A percentile compares a stretch with the other conserved stretches of the same genome.
These are phyloP conservation scores for Acronicta leporina DNA, from an alignment of 2,888 invertebrate species.

Conservation along the genomic window DNA sequence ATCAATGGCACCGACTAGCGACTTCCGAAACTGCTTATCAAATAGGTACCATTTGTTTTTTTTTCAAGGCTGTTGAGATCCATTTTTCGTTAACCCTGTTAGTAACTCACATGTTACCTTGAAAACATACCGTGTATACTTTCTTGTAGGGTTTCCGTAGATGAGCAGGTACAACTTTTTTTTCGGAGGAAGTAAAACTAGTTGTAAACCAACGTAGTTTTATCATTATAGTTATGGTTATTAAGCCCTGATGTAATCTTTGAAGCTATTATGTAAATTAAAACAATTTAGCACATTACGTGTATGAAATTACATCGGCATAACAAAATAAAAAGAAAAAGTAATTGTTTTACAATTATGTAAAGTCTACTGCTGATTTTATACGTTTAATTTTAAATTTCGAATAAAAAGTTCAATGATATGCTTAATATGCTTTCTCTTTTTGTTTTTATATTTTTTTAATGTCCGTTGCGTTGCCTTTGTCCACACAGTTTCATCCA, in stretches of 20 bases:
- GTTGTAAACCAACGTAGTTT: conserved; percentile 16
- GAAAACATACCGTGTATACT: conserved; percentile 13
- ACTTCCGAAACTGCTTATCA: no score
- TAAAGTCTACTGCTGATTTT: not conserved
- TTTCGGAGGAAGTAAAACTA: conserved; percentile 3
- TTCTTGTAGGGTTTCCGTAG: conserved; percentile 10
- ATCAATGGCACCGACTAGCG: no score
- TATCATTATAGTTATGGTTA: conserved; percentile 9
- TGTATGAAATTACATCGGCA: conserved; percentile 29
- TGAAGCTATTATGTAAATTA: conserved; percentile 39
- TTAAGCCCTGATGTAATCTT: conserved; percentile 24
- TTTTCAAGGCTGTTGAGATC: no score
- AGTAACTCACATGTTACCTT: conserved; percentile 13
- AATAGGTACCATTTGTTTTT: no score
- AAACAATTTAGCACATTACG: conserved; percentile 38
- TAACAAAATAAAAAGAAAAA: conserved; percentile 16
- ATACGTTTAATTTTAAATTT: conserved; percentile 4
- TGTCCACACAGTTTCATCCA: conserved; percentile 19
- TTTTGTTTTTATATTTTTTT: conserved; percentile 16
- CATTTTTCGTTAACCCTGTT: conserved; percentile 3
- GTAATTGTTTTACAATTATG: conserved; percentile 21
- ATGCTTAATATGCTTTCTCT: conserved; percentile 40
- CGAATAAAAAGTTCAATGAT: not conserved
- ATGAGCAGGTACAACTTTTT: conserved; percentile 16
- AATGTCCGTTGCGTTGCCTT: conserved; percentile 5